These are phyloP conservation scores for Temnothorax rugatulus DNA, from an alignment of 2,888 invertebrate genomes.

Conservation along the genomic window DNA sequence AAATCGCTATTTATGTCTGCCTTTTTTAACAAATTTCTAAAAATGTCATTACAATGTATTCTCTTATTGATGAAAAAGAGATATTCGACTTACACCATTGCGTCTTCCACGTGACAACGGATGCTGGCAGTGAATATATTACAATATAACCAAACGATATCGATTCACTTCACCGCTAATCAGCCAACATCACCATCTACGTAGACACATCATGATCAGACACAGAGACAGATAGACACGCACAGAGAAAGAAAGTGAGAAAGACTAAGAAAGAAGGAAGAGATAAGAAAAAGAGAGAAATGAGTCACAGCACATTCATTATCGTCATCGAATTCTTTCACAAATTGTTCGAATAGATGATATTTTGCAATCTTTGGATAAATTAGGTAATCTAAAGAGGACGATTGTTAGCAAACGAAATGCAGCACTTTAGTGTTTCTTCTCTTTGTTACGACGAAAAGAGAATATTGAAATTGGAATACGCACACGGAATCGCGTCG, in stretches of 20 bases:
- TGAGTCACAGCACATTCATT: conserved; percentile 21
- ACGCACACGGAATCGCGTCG: conserved; percentile 27
- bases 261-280: background rate
- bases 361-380: background rate
- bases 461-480: background rate
- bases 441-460: background rate
- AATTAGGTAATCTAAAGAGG: background rate
- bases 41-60: background rate
- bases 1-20: background rate
- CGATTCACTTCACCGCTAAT: conserved; percentile 45
- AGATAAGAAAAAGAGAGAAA: background rate
- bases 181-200: conserved; percentile 41
- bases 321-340: background rate
- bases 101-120: conserved; percentile 35
- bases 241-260: background rate
- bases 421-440: background rate
- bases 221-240: background rate
- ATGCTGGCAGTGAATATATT: conserved; percentile 2
- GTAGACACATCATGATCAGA: background rate
- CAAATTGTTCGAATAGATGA: background rate
- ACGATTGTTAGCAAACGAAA: background rate
- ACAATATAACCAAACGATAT: background rate
- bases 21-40: background rate
- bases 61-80: background rate
- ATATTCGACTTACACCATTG: conserved; percentile 66